These are phyloP conservation scores for Eulithis testata DNA, from an alignment of 2,888 invertebrate species.

Conservation along the genomic window DNA sequence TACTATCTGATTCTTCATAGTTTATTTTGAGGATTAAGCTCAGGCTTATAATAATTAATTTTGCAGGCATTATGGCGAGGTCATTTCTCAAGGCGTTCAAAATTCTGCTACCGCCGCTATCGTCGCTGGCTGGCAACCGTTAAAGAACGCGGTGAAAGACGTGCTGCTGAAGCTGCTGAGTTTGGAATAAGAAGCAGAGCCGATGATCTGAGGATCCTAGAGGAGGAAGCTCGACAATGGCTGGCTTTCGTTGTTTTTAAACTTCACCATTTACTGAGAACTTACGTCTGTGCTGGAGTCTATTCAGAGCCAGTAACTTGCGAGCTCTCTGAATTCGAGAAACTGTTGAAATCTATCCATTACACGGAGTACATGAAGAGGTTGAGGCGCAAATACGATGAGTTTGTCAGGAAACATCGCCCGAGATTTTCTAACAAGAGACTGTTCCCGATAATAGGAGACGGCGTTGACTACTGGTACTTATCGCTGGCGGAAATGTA, in stretches of 20 bases:
- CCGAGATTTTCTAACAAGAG: conserved; percentile 74
- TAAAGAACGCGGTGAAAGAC: conserved; percentile 67
- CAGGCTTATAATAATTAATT: background rate
- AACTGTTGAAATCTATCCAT: conserved; percentile 71
- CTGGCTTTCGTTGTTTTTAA: conserved; percentile 77
- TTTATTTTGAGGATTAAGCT: background rate
- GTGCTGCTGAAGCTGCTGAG: conserved; percentile 72
- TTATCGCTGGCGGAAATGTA: conserved; percentile 80
- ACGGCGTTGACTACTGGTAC: conserved; percentile 79
- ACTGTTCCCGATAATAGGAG: conserved; percentile 76
- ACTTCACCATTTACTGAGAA: conserved; percentile 74
- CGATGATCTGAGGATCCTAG: conserved; percentile 71
- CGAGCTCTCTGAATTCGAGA: conserved; percentile 74
- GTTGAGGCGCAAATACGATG: conserved; percentile 71
- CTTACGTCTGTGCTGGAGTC: conserved; percentile 68
- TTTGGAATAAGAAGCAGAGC: conserved; percentile 72
- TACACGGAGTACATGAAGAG: conserved; percentile 76
- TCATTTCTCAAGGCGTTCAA: conserved; percentile 68
- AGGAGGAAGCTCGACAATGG: conserved; percentile 77
- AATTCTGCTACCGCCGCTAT: conserved; percentile 73
- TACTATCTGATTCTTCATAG: conserved; percentile 1
- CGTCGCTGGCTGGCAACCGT: conserved; percentile 72
- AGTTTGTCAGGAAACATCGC: conserved; percentile 74
- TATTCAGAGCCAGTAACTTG: conserved; percentile 66
- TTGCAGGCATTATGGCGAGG: conserved; percentile 74